Base-by-base conservation (phyloP, 2,888 invertebrate genomes). In the Augiades crinisus region DNA sequence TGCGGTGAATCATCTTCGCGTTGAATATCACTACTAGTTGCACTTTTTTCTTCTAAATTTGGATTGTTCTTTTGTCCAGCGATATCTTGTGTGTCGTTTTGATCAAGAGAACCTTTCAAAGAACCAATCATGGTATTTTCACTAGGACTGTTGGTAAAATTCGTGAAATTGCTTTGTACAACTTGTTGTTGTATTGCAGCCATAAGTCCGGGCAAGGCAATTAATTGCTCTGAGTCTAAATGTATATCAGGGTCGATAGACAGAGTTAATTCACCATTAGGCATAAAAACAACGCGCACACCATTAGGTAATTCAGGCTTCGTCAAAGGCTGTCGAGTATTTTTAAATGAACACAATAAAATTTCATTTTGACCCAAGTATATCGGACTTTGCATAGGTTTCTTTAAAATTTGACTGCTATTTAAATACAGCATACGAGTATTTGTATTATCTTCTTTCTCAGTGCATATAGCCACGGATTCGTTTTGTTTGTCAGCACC, bases 311-410 rank as follows among this genome's bases (percentile, higher is more conserved):
- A 57, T 30, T 57, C 21, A 16, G 53, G 22, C 36, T 36, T 30
- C 44, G 16, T 19, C 24, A 37, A 13, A 12, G 2, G 12, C 33
- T 10, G 17, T 19, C 37, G 44, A 21, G 10, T 16, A 22, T 71
- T 62, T 52, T 68, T 70, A 8, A 70, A 59, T 19, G 78, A 75
- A n/a, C 81, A 83, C n/a, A 87, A 56, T 49, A 87, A 67, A 57
- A 87, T 79, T 72, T 81, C 79, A 61, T 81, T 78, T 51, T 73
- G 70, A 1, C 83, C 87, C 10, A 87, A 64, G 58, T 56, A 76
- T 68, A 84, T 73, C 4, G 79, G 80, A 56, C 56, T 66, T 16
- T 64, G 55, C 3, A 61, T 17, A 2, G 59, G 53, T 33, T 60
- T 50, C 33, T 58, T 55, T 10, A 62, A 45, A 46, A 67, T 51